Evolutionary conservation across 2,888 invertebrate species (phyloP).

Genomic region (Thymelicus lineola): DNA sequence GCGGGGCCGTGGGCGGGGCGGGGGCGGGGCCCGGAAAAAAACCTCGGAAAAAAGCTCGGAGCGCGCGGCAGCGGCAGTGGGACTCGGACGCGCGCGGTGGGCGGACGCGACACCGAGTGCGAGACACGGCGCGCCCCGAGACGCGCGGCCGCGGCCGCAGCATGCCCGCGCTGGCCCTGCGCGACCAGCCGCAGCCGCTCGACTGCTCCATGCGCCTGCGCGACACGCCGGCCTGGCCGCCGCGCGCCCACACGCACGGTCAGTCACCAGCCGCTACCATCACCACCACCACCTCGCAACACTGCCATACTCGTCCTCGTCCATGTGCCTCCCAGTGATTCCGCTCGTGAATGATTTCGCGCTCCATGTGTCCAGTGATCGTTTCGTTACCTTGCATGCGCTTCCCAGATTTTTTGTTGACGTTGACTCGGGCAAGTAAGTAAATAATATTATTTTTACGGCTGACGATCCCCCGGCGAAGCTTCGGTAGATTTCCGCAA

Average conservation of each 20-base stretch:
- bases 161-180: conserved; percentile 88
- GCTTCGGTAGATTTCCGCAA: too few relatives aligned
- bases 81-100: conserved; percentile 74
- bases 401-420: conserved; percentile 26
- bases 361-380: conserved; percentile 42
- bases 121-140: conserved; percentile 76
- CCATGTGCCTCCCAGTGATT: conserved; percentile 29
- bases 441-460: conserved; percentile 30
- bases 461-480: too few relatives aligned
- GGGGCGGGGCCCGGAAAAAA: conserved; percentile 69
- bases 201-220: conserved; percentile 89
- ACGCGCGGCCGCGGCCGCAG: conserved; percentile 85
- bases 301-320: background rate
- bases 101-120: conserved; percentile 66
- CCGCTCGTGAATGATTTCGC: conserved; percentile 37
- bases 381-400: conserved; percentile 37
- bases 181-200: conserved; percentile 85
- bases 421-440: conserved; percentile 41
- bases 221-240: conserved; percentile 75
- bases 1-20: conserved; percentile 61
- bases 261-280: conserved; percentile 53
- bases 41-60: conserved; percentile 68
- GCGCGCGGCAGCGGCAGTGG: conserved; percentile 80
- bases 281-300: conserved; percentile 16
- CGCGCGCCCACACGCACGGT: conserved; percentile 67